Evolutionary conservation across 1,140 invertebrate genomes (phyloP).

Genomic region (Drosophila yakuba): DNA sequence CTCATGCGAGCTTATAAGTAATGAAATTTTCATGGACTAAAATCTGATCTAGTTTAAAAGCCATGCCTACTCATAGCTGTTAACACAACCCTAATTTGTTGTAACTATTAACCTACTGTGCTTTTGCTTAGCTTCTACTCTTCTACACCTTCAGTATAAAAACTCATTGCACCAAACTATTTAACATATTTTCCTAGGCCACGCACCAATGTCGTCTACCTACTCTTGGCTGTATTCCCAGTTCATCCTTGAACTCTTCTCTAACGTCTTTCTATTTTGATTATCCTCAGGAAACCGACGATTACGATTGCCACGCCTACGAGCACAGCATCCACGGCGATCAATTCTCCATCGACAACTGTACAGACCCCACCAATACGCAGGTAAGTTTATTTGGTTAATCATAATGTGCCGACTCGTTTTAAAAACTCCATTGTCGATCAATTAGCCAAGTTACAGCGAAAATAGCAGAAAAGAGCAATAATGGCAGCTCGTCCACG

Average conservation of each 20-base stretch:
- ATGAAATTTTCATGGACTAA: background rate
- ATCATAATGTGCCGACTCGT: background rate
- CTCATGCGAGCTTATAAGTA: too few species aligned
- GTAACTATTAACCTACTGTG: conserved; percentile 52
- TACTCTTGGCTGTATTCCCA: conserved; percentile 18
- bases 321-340: conserved; percentile 54
- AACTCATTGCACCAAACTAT: conserved; percentile 73
- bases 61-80: conserved; percentile 36
- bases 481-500: conserved; percentile 86
- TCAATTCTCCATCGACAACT: conserved; percentile 67
- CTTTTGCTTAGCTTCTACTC: conserved; percentile 71
- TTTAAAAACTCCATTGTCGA: conserved; percentile 27
- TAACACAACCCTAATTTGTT: conserved; percentile 29
- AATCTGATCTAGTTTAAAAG: conserved; percentile 31
- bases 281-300: conserved; percentile 60
- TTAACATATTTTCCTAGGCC: conserved; percentile 67
- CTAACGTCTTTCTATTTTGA: conserved; percentile 9
- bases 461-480: conserved; percentile 59
- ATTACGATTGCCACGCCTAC: conserved; percentile 59
- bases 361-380: conserved; percentile 77
- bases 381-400: conserved; percentile 53
- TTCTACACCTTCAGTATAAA: conserved; percentile 33
- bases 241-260: background rate
- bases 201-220: conserved; percentile 75
- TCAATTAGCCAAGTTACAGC: conserved; percentile 74